Evolutionary conservation across 2,797 vertebrate species (phyloP).

Genomic region (Leuciscus waleckii): DNA sequence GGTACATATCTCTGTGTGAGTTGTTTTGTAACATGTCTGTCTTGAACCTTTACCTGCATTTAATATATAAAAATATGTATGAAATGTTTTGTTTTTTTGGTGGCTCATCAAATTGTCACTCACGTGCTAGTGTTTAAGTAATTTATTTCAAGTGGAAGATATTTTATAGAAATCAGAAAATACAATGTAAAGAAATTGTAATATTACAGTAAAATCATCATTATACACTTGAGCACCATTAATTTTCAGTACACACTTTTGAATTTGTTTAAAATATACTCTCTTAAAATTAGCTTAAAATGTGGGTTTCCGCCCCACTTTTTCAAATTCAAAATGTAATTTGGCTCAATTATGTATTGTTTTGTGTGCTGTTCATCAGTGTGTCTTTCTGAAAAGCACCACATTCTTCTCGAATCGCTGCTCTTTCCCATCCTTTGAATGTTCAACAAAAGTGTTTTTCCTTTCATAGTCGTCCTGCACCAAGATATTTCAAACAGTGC

Average conservation of each 20-base stretch:
- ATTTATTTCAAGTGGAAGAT: conserved; percentile 13
- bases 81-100: background rate
- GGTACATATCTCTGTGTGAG: conserved; percentile 37
- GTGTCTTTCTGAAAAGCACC: background rate
- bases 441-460: conserved; percentile 5
- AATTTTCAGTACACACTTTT: background rate
- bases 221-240: background rate
- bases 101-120: background rate
- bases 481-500: conserved; percentile 17
- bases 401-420: background rate
- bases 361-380: background rate
- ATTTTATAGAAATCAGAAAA: background rate
- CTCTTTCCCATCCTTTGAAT: conserved; percentile 9
- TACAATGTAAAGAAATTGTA: background rate
- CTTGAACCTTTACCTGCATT: background rate
- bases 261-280: background rate
- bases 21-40: background rate
- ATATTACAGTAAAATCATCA: conserved; percentile 20
- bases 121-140: conserved; percentile 7
- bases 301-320: background rate
- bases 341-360: conserved; percentile 2
- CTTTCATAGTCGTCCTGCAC: background rate
- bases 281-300: background rate
- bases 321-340: background rate
- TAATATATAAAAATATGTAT: background rate